A percentile compares a stretch with the other conserved stretches of the same genome.
Conservation (phyloP, 2,888 invertebrate genomes). For the Ecdyonurus torrentis region DNA sequence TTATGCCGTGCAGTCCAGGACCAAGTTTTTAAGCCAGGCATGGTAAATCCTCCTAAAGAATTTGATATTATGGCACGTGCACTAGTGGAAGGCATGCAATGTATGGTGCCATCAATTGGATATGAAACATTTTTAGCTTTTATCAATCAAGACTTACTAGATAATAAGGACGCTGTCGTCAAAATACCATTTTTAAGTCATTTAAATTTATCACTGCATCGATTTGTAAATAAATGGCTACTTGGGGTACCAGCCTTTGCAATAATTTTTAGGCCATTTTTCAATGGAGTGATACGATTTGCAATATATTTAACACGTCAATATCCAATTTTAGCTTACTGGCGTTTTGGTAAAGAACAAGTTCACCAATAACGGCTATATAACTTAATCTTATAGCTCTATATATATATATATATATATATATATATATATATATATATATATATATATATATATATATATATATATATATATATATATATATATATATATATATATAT, state of each 20-base stretch:
- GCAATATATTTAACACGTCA: neutral
- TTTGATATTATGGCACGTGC: constrained; percentile 46
- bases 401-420: no score
- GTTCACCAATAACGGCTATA: neutral
- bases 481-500: no score
- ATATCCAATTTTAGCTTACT: neutral
- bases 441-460: no score
- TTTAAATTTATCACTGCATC: neutral
- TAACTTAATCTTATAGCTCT: no score
- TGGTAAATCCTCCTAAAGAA: constrained; percentile 39
- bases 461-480: no score
- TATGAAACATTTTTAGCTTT: neutral
- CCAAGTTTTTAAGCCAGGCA: constrained; percentile 40
- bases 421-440: no score
- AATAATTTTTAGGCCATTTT: neutral
- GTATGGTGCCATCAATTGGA: constrained; percentile 42
- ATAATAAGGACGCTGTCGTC: no score
- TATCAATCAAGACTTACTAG: neutral
- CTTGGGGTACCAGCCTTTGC: neutral
- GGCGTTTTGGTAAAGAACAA: neutral
- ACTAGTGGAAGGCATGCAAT: constrained; percentile 51
- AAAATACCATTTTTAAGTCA: neutral
- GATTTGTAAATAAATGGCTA: neutral
- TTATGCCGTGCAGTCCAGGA: constrained; percentile 37
- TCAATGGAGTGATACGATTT: neutral